Conservation (phyloP, 1,140 invertebrate genomes). For the Atopsyche davidsoni region DNA sequence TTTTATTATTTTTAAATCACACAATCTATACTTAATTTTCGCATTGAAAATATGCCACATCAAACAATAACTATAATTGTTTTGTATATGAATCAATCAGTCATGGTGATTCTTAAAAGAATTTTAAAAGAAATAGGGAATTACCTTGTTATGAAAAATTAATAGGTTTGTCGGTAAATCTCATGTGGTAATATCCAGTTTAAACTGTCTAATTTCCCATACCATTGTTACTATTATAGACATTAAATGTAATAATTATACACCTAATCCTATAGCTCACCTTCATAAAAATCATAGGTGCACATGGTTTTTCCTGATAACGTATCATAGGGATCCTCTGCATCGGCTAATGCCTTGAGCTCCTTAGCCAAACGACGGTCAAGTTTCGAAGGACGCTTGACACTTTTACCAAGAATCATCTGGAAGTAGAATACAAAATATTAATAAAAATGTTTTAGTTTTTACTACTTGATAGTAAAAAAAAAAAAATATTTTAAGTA, state of each 20-base stretch:
- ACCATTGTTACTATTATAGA: no score
- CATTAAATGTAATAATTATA: no score
- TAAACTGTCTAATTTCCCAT: no score
- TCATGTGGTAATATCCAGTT: no score
- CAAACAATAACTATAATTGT: no score
- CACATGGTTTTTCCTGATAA: constrained; percentile 91
- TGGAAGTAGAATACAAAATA: constrained; percentile 41
- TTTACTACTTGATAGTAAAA: neutral
- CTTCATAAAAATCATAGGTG: constrained; percentile 97
- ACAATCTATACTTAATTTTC: neutral
- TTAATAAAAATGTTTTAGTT: neutral
- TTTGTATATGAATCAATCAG: no score
- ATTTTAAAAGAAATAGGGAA: no score
- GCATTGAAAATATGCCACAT: constrained; percentile 6
- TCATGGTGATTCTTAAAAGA: no score
- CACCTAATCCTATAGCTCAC: no score
- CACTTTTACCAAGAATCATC: constrained; percentile 82
- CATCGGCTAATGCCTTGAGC: constrained; percentile 63
- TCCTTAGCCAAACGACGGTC: constrained; percentile 75
- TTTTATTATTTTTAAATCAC: neutral
- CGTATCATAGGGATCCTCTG: constrained; percentile 79
- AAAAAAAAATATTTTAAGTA: neutral
- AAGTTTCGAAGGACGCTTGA: constrained; percentile 74
- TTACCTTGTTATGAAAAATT: no score
- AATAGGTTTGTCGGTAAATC: no score